Evolutionary conservation across 2,797 vertebrate genomes (phyloP), one percentile per base, ranked within the genome.

Genomic region (Sparidentex hasta): DNA sequence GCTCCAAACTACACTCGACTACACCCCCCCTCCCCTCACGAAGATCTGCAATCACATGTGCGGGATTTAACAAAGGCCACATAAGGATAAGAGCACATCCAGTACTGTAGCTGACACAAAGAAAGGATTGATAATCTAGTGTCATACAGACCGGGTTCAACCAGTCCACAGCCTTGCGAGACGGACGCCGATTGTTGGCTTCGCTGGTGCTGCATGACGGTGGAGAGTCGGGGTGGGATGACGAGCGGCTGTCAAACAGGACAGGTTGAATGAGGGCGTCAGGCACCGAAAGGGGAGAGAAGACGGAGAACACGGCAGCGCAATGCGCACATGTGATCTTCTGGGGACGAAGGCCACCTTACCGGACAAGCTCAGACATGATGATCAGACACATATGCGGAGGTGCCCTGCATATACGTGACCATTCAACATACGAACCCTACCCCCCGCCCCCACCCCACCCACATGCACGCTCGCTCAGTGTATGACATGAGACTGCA

Each of bases 241-340:
- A 84, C 41, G 86, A 81, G 47, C 38, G 52, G 75, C 85, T 83
- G 83, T 85, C 88, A 83, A 71, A 81, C 18, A 29, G 83, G 82
- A 87, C 80, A 57, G 87, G 90, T 90, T 87, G 84, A 82, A 82
- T 71, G 58, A 82, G 88, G 88, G 84, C 76, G 86, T 87, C 82
- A 51, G 76, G 69, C 74, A 46, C 23, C 7, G 55, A 38, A 50
- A 23, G n/a, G n/a, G 12, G 47, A 64, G 73, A 21, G 64, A 16
- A 20, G 63, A 73, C 46, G 9, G 48, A 55, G 74, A 62, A 20
- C 27, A 23, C 33, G 41, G 88, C 78, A 27, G 84, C 71, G 86
- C 91, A 89, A 90, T 91, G 91, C 88, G 90, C 83, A 88, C 90
- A 88, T 72, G 87, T 84, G 66, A 57, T 80, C 81, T 67, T 57